A percentile compares a stretch with the other conserved stretches of the same genome.
Evolutionary conservation across 2,888 invertebrate species (phyloP).

Genomic region (Byasa hedistus): DNA sequence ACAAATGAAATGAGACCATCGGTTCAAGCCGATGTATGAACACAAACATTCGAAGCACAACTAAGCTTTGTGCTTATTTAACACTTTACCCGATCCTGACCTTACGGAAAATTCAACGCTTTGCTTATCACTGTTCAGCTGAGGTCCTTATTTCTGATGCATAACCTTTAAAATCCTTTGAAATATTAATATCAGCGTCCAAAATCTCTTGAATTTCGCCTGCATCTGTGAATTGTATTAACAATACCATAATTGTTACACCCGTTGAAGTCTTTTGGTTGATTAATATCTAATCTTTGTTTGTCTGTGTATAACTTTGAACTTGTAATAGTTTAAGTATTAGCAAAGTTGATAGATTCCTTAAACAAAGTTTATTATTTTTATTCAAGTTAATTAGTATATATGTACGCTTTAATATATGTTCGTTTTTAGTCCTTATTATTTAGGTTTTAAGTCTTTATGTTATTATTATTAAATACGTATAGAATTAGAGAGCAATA

Average conservation of each 20-base stretch:
- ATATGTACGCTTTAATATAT: too few relatives aligned
- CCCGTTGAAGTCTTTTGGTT: conserved; percentile 42
- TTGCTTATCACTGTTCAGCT: conserved; percentile 21
- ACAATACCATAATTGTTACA: conserved; percentile 50
- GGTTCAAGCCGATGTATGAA: not conserved
- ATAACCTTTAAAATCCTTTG: conserved; percentile 38
- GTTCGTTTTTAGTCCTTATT: too few relatives aligned
- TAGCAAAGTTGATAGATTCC: too few relatives aligned
- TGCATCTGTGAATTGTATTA: conserved; percentile 53
- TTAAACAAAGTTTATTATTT: too few relatives aligned
- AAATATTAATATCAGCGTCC: conserved; percentile 3
- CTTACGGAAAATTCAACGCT: conserved; percentile 41
- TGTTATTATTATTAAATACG: too few relatives aligned
- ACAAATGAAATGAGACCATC: too few relatives aligned
- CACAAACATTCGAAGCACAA: conserved; percentile 43
- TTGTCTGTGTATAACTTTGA: conserved; percentile 60
- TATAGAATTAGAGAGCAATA: too few relatives aligned
- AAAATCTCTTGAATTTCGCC: conserved; percentile 31
- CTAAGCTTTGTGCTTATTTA: conserved; percentile 51
- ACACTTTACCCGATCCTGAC: conserved; percentile 49
- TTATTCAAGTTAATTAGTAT: too few relatives aligned
- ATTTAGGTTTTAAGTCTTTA: too few relatives aligned
- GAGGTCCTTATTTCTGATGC: conserved; percentile 26
- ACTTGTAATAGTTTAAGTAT: conserved; percentile 64
- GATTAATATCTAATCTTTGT: conserved; percentile 41